phyloP scores from a whole-genome alignment of 1,140 invertebrate genomes.

The Trypoxylus dichotomus region DNA sequence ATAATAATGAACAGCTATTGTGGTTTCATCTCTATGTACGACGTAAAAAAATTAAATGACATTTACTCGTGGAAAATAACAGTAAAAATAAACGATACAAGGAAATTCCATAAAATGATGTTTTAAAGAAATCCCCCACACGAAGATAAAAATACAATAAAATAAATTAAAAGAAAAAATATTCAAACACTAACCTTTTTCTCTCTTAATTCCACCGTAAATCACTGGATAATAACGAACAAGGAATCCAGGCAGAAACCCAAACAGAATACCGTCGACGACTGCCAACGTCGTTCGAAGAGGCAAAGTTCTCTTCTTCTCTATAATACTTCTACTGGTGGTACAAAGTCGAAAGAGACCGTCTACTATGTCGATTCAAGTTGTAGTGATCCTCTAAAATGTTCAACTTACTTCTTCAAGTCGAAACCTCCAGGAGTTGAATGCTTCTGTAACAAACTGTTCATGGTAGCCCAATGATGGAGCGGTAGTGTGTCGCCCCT shows the following conservation, averaged over 20 bases:
- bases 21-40: neutral
- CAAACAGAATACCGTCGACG: neutral
- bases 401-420: conserved; percentile 29
- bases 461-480: conserved; percentile 50
- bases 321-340: neutral
- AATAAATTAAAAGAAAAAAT: neutral
- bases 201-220: no score
- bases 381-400: conserved; percentile 28
- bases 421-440: conserved; percentile 32
- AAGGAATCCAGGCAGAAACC: neutral
- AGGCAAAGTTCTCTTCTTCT: neutral
- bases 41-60: neutral
- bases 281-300: neutral
- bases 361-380: conserved; percentile 26
- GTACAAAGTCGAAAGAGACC: neutral
- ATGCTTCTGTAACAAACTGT: conserved; percentile 51
- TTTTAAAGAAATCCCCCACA: neutral
- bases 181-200: neutral
- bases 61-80: neutral
- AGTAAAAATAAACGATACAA: neutral
- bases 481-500: conserved; percentile 48
- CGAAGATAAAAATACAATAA: neutral
- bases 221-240: neutral
- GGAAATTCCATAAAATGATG: neutral
- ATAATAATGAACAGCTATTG: neutral